Percentiles rank a stretch among this genome's conserved stretches.
Evolutionary conservation across 2,797 vertebrate genomes (phyloP).

Genomic region (Falco naumanni): DNA sequence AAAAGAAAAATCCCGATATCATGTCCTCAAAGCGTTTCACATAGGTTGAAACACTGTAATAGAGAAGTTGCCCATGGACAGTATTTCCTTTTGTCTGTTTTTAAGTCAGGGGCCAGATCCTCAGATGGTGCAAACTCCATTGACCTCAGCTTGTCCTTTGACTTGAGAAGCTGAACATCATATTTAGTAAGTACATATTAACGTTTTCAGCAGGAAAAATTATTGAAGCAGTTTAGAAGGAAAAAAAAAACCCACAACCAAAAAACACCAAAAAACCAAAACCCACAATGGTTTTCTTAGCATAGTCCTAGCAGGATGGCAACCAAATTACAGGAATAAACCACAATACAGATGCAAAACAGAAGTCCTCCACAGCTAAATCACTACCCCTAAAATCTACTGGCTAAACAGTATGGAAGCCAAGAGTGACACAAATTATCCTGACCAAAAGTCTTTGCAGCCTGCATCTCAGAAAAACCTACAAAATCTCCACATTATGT

Average conservation of each 20-base stretch:
- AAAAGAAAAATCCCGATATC: slow-evolving; percentile 35
- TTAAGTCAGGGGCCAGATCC: background rate
- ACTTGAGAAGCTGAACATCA: background rate
- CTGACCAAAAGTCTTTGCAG: background rate
- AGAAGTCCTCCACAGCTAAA: background rate
- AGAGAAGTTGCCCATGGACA: slow-evolving; percentile 36
- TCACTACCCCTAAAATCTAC: background rate
- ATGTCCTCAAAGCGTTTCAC: slow-evolving; percentile 48
- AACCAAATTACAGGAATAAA: slow-evolving; percentile 4
- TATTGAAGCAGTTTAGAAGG: background rate
- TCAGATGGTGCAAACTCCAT: background rate
- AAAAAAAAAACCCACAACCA: background rate
- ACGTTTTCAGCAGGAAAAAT: background rate
- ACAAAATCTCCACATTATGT: background rate
- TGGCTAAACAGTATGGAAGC: background rate
- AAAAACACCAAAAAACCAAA: background rate
- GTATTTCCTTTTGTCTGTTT: slow-evolving; percentile 41
- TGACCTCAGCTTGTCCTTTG: background rate
- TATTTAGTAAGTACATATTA: background rate
- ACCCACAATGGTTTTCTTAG: background rate
- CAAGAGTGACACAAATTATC: background rate
- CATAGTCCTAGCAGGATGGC: background rate
- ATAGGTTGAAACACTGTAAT: slow-evolving; percentile 22
- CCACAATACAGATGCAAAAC: background rate
- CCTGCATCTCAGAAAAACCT: background rate